A percentile compares a stretch with the other conserved stretches of the same genome.
These are phyloP conservation scores for Glyphotaelius pellucidus DNA, from an alignment of 2,888 invertebrate species.

Conservation along the genomic window DNA sequence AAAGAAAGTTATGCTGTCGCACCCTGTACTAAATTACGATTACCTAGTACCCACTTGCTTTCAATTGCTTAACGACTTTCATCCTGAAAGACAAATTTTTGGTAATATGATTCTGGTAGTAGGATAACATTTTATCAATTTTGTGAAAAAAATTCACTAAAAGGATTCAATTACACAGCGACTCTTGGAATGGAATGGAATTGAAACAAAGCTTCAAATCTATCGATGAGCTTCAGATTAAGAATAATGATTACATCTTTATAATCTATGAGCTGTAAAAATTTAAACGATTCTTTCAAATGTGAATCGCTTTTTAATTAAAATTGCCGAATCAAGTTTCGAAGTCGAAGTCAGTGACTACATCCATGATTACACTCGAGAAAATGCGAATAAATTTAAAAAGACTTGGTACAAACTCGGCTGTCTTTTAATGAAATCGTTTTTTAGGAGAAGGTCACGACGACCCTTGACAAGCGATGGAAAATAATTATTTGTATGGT, in stretches of 20 bases:
- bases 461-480: background rate
- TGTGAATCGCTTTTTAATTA: background rate
- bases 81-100: no score
- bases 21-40: no score
- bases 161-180: background rate
- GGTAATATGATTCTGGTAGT: no score
- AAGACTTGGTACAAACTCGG: background rate
- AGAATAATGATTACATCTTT: background rate
- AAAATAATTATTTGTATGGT: background rate
- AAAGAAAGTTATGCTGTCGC: no score
- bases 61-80: no score
- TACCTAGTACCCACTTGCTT: no score
- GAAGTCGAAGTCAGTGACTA: background rate
- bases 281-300: background rate
- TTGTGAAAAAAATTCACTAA: background rate
- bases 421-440: background rate
- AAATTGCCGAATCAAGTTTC: background rate
- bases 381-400: background rate
- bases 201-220: background rate
- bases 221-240: background rate
- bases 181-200: background rate
- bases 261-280: background rate
- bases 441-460: background rate
- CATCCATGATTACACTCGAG: background rate
- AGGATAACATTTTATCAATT: background rate